Base-by-base conservation (phyloP, 1,140 invertebrate species). In the Drosophila burlai region DNA sequence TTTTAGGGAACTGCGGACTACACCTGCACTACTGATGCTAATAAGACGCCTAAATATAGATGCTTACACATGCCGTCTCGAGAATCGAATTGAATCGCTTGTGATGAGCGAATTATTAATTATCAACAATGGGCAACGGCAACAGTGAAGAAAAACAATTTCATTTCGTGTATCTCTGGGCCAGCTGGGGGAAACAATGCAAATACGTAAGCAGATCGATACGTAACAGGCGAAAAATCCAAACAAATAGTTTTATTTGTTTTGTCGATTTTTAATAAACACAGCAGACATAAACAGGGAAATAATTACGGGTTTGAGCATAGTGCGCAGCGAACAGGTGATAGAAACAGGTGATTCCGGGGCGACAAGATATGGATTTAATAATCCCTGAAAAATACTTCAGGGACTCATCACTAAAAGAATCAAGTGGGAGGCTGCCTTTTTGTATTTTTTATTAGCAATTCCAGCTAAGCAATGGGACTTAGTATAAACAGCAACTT, bases 41-140 rank as follows among this genome's bases (percentile, higher is more conserved):
- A 69, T 80, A 40, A 59, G 66, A 62, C 10, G 45, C 36, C 29
- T 87, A 87, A 83, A 87, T 67, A 89, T 87, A 89, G 73, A 57
- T 10, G 60, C 68, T 89, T 81, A 87, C 83, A 82, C 71, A 87
- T 76, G 63, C 40, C 59, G 71, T 47, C 34, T 42, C 31, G 54
- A 38, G 54, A 55, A 40, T 43, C 34, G 10, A 49, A 50, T 50
- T 10, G 80, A 83, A 86, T 65, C 64, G 83, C 72, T 83, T 68
- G 64, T 58, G 77, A 86, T 86, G 75, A 83, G 72, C 81, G 64
- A 83, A 89, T 83, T 87, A 89, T 78, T 76, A 89, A 83, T 89
- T 87, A 87, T 83, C 77, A 78, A 83, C 77, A 83, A 69, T 66
- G n/a, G 49, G 16, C 29, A 52, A 18, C 9, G 49, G 47, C 67